Evolutionary conservation across 2,797 vertebrate genomes (phyloP).

Genomic region (Cyprinodon diabolis): DNA sequence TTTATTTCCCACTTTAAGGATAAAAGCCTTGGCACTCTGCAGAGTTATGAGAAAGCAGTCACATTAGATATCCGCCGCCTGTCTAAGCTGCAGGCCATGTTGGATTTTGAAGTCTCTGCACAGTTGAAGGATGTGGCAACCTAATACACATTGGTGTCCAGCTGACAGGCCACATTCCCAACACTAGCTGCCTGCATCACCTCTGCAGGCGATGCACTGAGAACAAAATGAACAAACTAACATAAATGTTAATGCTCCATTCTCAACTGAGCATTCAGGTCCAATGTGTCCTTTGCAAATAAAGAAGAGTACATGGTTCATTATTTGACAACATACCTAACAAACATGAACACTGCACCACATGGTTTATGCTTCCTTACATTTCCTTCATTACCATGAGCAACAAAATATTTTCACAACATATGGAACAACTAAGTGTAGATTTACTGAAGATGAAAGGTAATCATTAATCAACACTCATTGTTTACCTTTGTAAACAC

Average conservation of each 20-base stretch:
- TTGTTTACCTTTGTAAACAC: too few relatives aligned
- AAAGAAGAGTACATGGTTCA: constrained; percentile 14
- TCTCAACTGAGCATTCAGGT: not conserved
- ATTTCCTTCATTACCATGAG: too few relatives aligned
- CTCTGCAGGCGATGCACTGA: constrained; percentile 46
- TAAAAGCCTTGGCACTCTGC: constrained; percentile 25
- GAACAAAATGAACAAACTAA: constrained; percentile 54
- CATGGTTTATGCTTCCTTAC: not conserved
- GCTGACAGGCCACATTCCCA: constrained; percentile 44
- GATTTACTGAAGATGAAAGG: too few relatives aligned
- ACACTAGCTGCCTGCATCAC: constrained; percentile 38
- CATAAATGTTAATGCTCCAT: constrained; percentile 45
- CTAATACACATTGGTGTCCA: constrained; percentile 55
- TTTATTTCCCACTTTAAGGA: constrained; percentile 43
- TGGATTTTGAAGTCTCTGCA: constrained; percentile 39
- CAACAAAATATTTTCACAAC: too few relatives aligned
- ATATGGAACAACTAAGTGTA: too few relatives aligned
- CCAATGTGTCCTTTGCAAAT: constrained; percentile 17
- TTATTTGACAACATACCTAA: constrained; percentile 21
- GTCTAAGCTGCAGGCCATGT: constrained; percentile 31
- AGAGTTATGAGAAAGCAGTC: constrained; percentile 8
- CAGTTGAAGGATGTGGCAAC: constrained; percentile 42
- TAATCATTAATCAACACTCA: too few relatives aligned
- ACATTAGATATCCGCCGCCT: constrained; percentile 25
- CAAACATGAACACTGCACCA: not conserved